Evolutionary conservation across 1,140 invertebrate species (phyloP).

Genomic region (Tyrophagus putrescentiae): DNA sequence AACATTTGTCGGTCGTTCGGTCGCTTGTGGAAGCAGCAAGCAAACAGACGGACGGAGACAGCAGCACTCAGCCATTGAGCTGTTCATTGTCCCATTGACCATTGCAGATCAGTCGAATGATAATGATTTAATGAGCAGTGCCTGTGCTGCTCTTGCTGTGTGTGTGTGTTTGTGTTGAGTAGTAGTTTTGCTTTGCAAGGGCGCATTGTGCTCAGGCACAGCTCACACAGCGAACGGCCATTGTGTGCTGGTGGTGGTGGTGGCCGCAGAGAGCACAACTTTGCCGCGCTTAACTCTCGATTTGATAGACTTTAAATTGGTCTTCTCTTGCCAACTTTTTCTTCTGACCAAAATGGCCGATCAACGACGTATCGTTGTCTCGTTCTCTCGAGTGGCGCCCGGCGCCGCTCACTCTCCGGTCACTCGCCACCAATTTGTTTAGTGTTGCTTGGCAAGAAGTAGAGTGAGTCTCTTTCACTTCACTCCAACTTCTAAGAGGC

Average conservation of each 20-base stretch:
- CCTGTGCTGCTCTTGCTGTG: too few relatives aligned
- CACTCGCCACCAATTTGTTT: neutral
- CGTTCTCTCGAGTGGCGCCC: neutral
- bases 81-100: neutral
- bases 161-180: neutral
- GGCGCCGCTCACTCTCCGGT: neutral
- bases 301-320: conserved; percentile 14
- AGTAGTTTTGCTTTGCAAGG: neutral
- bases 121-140: conserved; percentile 12
- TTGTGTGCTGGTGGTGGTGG: too few relatives aligned
- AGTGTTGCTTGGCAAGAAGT: too few relatives aligned
- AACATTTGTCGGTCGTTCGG: too few relatives aligned
- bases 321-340: neutral
- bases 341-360: too few relatives aligned
- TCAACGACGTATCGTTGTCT: neutral
- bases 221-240: too few relatives aligned
- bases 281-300: conserved; percentile 6
- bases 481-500: too few relatives aligned
- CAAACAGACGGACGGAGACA: too few relatives aligned
- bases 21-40: too few relatives aligned
- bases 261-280: too few relatives aligned
- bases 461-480: too few relatives aligned
- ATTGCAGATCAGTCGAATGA: neutral
- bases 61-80: too few relatives aligned
- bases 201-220: neutral